phyloP scores from a whole-genome alignment of 2,113 vertebrate species.

The Leucopsar rothschildi region DNA sequence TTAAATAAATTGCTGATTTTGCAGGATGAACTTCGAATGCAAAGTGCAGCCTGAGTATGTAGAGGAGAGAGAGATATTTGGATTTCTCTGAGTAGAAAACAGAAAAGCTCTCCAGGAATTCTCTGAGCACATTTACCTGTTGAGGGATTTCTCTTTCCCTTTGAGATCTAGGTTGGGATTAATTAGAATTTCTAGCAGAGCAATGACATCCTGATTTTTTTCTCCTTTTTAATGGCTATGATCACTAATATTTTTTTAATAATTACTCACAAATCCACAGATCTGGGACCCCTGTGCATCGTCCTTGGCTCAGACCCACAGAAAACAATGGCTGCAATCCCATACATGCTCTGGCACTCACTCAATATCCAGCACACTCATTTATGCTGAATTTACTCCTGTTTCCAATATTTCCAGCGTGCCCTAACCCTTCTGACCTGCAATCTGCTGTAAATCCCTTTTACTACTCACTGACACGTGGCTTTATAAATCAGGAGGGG shows the following conservation, averaged over 20 bases:
- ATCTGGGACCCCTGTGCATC: conserved; percentile 39
- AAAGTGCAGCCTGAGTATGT: background rate
- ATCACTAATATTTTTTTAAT: conserved; percentile 23
- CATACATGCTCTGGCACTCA: conserved; percentile 41
- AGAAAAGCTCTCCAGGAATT: background rate
- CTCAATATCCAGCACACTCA: conserved; percentile 14
- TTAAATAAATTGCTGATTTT: background rate
- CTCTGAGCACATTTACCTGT: background rate
- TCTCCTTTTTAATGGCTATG: background rate
- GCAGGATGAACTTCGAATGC: background rate
- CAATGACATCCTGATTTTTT: background rate
- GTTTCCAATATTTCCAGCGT: conserved; percentile 33
- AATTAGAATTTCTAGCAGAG: conserved; percentile 28
- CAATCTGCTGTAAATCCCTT: conserved; percentile 57
- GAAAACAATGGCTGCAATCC: conserved; percentile 65
- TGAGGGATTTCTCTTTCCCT: background rate
- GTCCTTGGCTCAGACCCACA: conserved; percentile 54
- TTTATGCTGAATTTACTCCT: conserved; percentile 50
- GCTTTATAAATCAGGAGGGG: background rate
- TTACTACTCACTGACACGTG: conserved; percentile 19
- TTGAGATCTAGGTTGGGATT: background rate
- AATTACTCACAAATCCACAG: conserved; percentile 47
- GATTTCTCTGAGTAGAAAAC: background rate
- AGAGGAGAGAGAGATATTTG: background rate
- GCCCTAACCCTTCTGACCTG: conserved; percentile 29